A percentile compares a stretch with the other conserved stretches of the same genome.
Conservation (phyloP, 2,797 vertebrate genomes). For the Hephaestus fuliginosus region DNA sequence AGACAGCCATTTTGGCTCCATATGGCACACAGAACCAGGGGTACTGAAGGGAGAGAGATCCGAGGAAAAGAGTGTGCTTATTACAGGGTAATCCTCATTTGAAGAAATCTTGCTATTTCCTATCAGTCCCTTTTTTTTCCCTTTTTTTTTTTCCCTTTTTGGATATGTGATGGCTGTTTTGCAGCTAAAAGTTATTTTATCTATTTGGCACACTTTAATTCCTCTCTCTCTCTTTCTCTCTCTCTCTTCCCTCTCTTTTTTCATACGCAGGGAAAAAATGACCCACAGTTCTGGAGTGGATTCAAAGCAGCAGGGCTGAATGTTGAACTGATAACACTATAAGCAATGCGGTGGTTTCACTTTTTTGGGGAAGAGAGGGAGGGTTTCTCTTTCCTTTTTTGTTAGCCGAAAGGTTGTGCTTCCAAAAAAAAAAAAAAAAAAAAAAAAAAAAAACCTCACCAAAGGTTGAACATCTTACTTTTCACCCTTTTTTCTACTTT, state of each 20-base stretch:
- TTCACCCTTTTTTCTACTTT: conserved; percentile 61
- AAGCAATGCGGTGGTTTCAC: conserved; percentile 64
- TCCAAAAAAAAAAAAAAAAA: conserved; percentile 50
- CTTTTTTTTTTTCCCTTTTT: conserved; percentile 38
- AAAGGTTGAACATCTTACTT: conserved; percentile 61
- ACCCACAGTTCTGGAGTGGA: conserved; percentile 63
- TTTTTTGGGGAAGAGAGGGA: conserved; percentile 65
- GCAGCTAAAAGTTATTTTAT: conserved; percentile 54
- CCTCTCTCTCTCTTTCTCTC: conserved; percentile 23
- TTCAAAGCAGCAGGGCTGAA: conserved; percentile 62
- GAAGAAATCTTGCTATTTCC: conserved; percentile 57
- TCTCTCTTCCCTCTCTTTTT: conserved; percentile 17
- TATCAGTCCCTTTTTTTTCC: conserved; percentile 49
- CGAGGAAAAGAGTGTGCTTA: conserved; percentile 46
- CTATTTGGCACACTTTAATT: conserved; percentile 44
- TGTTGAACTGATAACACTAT: conserved; percentile 73
- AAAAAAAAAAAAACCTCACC: conserved; percentile 46
- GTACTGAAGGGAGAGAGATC: conserved; percentile 49
- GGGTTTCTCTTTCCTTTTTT: conserved; percentile 63
- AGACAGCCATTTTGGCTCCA: conserved; percentile 81
- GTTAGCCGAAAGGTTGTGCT: conserved; percentile 66
- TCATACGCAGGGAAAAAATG: conserved; percentile 24
- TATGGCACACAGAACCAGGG: conserved; percentile 73
- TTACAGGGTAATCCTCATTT: conserved; percentile 63
- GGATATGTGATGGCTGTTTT: conserved; percentile 58